Evolutionary conservation across 2,888 invertebrate species (phyloP), one percentile per base, ranked within the genome.

Genomic region (Sinodicranocentrus sp.): DNA sequence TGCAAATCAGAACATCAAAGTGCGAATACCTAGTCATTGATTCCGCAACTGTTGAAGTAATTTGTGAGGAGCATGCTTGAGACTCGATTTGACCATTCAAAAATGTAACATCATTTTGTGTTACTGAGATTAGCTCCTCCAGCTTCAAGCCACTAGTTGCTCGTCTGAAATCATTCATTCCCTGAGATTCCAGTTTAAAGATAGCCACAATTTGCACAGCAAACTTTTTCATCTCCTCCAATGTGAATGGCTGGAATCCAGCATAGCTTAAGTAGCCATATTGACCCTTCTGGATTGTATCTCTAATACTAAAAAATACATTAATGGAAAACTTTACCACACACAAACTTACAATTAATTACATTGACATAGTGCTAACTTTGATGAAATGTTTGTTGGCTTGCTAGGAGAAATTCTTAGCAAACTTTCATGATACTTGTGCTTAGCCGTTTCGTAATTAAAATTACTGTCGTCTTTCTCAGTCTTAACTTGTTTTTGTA

Each of bases 201-300:
- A 76, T 5, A 33, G 76, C 76, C 13, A 67, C 65, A 39, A 76
- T 52, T 54, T 76, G 76, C 23, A 65, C 33, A n/a, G 67, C 76
- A 76, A 76, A 76, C 17, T 39, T 76, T 23, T 76, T 76, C 10
- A 76, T 13, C 25, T 68, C 59, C 2, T 43, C 68, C 1, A 68
- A 10, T 15, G 26, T 21, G 26, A 68, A 77, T 1, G 26, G 59
- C 19, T 59, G 77, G 57, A 77, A 77, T 21, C 76, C 67, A 1
- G 39, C 25, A 1, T 67, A 17, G 6, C 21, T 54, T 15, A 67
- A 1, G 33, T 65, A 76, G 15, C 76, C 76, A 39, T 76, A 76
- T 3, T 54, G 52, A 33, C 76, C 76, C 23, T 65, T n/a, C 3
- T 75, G 33, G 17, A 75, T 65, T 1, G 52, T 52, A 0, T 63